Evolutionary conservation across 1,140 invertebrate genomes (phyloP).

Genomic region (Daktulosphaira vitifoliae): DNA sequence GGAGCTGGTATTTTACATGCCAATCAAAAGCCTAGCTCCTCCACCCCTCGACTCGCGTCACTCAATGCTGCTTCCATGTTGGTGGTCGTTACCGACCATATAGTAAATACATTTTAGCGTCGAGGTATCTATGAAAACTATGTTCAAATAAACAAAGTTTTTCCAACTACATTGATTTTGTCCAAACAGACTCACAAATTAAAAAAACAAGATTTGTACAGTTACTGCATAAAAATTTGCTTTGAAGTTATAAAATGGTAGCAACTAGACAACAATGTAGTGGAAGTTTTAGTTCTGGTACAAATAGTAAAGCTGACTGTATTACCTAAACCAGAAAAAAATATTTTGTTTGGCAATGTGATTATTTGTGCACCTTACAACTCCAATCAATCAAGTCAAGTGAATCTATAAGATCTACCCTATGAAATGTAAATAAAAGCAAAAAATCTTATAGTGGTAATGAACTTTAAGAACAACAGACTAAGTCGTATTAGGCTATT

Average conservation of each 20-base stretch:
- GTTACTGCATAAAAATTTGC: neutral
- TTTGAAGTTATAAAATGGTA: conserved; percentile 18
- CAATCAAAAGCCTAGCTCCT: conserved; percentile 19
- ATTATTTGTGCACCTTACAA: conserved; percentile 21
- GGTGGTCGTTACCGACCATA: conserved; percentile 19
- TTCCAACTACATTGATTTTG: too few species aligned
- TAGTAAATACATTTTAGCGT: conserved; percentile 5
- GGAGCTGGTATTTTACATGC: neutral
- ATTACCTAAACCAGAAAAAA: conserved; percentile 14
- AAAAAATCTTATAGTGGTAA: too few species aligned
- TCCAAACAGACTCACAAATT: too few species aligned
- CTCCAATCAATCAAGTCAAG: conserved; percentile 28
- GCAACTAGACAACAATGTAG: conserved; percentile 25
- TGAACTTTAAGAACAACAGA: too few species aligned
- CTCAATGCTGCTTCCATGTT: neutral
- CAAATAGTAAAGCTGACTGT: conserved; percentile 13
- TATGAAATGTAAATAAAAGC: conserved; percentile 68
- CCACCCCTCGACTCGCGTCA: neutral
- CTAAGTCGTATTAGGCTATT: too few species aligned
- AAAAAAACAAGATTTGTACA: too few species aligned
- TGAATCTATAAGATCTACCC: conserved; percentile 61
- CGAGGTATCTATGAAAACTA: neutral
- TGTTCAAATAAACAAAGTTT: too few species aligned
- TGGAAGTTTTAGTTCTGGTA: conserved; percentile 14
- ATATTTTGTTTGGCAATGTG: too few species aligned